phyloP scores from a whole-genome alignment of 2,797 vertebrate species.

The Myotis daubentonii region DNA sequence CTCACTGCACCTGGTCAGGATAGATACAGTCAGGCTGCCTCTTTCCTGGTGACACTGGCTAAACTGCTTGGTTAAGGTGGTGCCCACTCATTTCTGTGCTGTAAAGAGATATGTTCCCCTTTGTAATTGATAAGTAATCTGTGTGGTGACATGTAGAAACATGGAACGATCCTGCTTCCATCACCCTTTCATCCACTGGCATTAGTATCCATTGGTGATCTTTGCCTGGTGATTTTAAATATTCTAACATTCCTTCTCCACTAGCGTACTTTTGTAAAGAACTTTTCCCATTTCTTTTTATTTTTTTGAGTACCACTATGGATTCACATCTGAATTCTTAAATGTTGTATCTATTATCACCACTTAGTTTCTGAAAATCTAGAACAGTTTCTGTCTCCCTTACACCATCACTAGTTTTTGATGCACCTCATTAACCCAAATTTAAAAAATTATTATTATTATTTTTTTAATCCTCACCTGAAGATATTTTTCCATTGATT shows the following conservation, averaged over 20 bases:
- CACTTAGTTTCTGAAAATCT: neutral
- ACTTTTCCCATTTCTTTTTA: neutral
- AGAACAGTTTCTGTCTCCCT: neutral
- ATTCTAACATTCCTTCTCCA: neutral
- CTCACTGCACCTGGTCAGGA: neutral
- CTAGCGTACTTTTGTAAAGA: neutral
- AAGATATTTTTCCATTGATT: no score
- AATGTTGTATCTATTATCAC: neutral
- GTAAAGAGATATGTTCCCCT: neutral
- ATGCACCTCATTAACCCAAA: neutral
- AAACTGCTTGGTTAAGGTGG: neutral
- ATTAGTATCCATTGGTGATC: neutral
- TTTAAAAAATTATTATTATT: neutral
- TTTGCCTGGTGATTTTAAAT: neutral
- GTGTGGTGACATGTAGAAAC: neutral
- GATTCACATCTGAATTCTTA: neutral
- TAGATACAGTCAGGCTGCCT: neutral
- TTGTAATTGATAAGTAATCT: neutral
- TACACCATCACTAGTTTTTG: neutral
- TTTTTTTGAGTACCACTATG: neutral
- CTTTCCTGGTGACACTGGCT: neutral
- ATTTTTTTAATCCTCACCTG: no score
- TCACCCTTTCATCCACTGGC: neutral
- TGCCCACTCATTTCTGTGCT: accelerated
- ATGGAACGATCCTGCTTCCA: accelerated